phyloP scores from a whole-genome alignment of 1,140 invertebrate genomes.

The Scylla paramamosain region DNA sequence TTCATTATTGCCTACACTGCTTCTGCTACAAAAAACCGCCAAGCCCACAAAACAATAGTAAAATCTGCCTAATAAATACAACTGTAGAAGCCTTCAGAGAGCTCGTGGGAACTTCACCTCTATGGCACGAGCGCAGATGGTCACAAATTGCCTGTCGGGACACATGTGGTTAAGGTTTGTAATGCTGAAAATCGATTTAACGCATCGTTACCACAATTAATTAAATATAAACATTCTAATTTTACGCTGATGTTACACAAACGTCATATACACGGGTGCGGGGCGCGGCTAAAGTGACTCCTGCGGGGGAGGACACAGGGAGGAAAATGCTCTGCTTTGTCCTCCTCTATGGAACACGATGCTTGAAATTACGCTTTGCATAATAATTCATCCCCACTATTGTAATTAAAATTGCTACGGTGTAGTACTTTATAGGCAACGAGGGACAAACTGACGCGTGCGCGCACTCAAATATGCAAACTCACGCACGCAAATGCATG shows the following conservation, averaged over 20 bases:
- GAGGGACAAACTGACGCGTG: constrained; percentile 21
- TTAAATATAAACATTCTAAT: constrained; percentile 77
- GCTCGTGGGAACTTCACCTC: constrained; percentile 47
- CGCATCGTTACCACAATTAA: constrained; percentile 77
- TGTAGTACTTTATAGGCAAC: constrained; percentile 70
- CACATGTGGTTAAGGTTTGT: constrained; percentile 76
- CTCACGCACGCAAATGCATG: constrained; percentile 14
- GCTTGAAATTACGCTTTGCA: constrained; percentile 76
- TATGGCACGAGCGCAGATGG: constrained; percentile 45
- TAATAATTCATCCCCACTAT: constrained; percentile 77
- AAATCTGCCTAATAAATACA: constrained; percentile 74
- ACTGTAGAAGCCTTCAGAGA: constrained; percentile 62
- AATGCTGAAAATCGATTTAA: constrained; percentile 77
- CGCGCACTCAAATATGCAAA: constrained; percentile 47
- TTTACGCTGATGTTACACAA: constrained; percentile 75
- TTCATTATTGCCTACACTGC: constrained; percentile 68
- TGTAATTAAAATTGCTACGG: constrained; percentile 77
- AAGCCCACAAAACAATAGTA: constrained; percentile 71
- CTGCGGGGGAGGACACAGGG: constrained; percentile 37
- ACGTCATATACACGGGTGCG: constrained; percentile 71
- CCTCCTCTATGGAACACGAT: constrained; percentile 67
- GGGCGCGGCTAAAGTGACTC: constrained; percentile 49
- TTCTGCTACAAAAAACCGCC: constrained; percentile 61
- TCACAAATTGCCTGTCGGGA: constrained; percentile 53
- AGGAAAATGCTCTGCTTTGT: constrained; percentile 57